Evolutionary conservation across 2,113 vertebrate genomes (phyloP).

Genomic region (Myxocyprinus asiaticus): DNA sequence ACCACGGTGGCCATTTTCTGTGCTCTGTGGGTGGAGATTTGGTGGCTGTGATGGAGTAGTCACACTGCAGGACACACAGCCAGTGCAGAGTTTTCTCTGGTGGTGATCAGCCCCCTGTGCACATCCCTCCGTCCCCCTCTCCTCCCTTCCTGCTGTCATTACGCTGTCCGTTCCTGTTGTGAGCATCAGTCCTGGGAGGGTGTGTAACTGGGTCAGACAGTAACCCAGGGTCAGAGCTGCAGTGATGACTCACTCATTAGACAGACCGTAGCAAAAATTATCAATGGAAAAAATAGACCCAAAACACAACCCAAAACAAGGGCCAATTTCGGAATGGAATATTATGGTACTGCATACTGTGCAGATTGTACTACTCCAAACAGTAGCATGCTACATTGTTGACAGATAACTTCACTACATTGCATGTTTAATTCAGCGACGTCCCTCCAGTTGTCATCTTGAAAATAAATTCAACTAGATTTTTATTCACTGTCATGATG

Average conservation of each 20-base stretch:
- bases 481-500: too few species aligned
- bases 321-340: not conserved
- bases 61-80: not conserved
- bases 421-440: too few species aligned
- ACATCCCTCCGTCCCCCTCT: too few species aligned
- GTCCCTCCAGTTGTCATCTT: too few species aligned
- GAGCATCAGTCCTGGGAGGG: constrained; percentile 63
- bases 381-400: too few species aligned
- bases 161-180: constrained; percentile 15
- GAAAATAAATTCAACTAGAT: too few species aligned
- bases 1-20: constrained; percentile 26
- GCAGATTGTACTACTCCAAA: too few species aligned
- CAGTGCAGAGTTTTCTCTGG: not conserved
- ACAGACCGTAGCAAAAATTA: constrained; percentile 25
- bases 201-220: constrained; percentile 70
- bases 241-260: constrained; percentile 62
- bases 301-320: not conserved
- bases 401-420: too few species aligned
- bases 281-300: not conserved
- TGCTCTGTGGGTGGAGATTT: constrained; percentile 28
- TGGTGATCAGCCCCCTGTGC: not conserved
- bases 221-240: constrained; percentile 65
- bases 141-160: not conserved
- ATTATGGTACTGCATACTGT: too few species aligned
- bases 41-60: constrained; percentile 20